Conservation (phyloP, 2,113 vertebrate genomes). For the Laterallus jamaicensis region DNA sequence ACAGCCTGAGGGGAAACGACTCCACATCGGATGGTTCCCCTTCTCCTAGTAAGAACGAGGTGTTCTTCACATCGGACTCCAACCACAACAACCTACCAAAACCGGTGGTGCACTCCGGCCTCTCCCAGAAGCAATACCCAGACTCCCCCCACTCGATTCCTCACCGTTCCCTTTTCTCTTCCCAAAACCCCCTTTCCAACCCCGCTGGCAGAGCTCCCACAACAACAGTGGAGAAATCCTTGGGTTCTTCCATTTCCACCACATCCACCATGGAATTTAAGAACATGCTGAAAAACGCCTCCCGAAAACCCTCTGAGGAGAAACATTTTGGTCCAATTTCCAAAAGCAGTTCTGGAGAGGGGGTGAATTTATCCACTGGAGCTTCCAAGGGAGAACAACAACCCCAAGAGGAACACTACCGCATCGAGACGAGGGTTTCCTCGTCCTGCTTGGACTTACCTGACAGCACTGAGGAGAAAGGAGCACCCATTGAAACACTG, state of each 20-base stretch:
- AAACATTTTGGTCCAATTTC: constrained; percentile 72
- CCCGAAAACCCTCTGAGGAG: constrained; percentile 78
- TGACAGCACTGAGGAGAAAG: constrained; percentile 84
- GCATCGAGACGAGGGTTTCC: constrained; percentile 92
- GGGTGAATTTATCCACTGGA: constrained; percentile 10
- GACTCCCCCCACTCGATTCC: constrained; percentile 73
- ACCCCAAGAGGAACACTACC: constrained; percentile 82
- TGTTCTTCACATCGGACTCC: constrained; percentile 76
- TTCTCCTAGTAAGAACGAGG: constrained; percentile 74
- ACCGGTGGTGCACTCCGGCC: constrained; percentile 33
- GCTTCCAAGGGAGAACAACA: constrained; percentile 33
- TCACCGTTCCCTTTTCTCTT: constrained; percentile 72
- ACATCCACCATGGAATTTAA: constrained; percentile 83
- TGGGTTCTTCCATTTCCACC: constrained; percentile 73
- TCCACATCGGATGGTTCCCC: constrained; percentile 68
- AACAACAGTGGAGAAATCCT: constrained; percentile 60
- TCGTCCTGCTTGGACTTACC: constrained; percentile 78
- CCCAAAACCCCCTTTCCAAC: constrained; percentile 61
- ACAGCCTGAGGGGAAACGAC: constrained; percentile 69
- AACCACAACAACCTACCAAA: constrained; percentile 74
- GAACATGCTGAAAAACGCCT: constrained; percentile 85
- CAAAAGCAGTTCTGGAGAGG: constrained; percentile 52
- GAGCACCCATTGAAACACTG: constrained; percentile 88
- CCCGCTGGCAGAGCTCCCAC: constrained; percentile 35
- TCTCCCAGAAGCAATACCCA: constrained; percentile 76